A percentile compares a stretch with the other conserved stretches of the same genome.
phyloP scores from a whole-genome alignment of 2,113 vertebrate species.

The Geococcyx californianus region DNA sequence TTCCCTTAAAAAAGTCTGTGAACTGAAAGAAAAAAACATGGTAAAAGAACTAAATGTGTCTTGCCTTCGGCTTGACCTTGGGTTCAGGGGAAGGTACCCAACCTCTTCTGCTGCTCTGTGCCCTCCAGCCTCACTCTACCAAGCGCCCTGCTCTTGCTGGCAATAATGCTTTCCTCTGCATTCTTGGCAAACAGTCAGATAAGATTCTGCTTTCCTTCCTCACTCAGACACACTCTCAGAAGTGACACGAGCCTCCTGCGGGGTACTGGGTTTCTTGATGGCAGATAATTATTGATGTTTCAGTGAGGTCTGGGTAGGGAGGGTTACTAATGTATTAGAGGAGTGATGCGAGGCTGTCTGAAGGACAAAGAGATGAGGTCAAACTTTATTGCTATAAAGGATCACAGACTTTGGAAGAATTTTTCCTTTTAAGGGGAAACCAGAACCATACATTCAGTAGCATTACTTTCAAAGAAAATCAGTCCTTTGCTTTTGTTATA shows the following conservation, averaged over 20 bases:
- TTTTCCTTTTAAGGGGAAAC: background rate
- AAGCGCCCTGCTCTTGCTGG: background rate
- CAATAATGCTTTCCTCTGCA: background rate
- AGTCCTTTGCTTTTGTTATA: background rate
- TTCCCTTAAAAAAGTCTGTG: background rate
- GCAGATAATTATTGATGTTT: slow-evolving; percentile 32
- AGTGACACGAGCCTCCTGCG: background rate
- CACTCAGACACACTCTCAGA: background rate
- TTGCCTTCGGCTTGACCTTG: background rate
- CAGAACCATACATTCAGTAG: background rate
- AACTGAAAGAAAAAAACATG: background rate
- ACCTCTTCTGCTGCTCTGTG: rapidly evolving
- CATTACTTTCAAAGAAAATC: background rate
- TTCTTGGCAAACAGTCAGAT: slow-evolving; percentile 10
- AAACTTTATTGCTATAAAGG: background rate
- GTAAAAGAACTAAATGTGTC: background rate
- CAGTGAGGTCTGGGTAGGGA: background rate
- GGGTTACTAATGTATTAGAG: background rate
- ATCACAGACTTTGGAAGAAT: background rate
- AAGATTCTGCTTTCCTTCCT: background rate
- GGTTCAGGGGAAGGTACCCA: background rate
- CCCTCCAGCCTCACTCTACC: background rate
- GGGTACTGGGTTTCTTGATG: background rate
- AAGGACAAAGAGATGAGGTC: slow-evolving; percentile 28
- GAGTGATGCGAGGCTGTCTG: background rate